These are phyloP conservation scores for Tenebrosternarchus preto DNA, from an alignment of 2,113 vertebrate genomes.

Conservation along the genomic window DNA sequence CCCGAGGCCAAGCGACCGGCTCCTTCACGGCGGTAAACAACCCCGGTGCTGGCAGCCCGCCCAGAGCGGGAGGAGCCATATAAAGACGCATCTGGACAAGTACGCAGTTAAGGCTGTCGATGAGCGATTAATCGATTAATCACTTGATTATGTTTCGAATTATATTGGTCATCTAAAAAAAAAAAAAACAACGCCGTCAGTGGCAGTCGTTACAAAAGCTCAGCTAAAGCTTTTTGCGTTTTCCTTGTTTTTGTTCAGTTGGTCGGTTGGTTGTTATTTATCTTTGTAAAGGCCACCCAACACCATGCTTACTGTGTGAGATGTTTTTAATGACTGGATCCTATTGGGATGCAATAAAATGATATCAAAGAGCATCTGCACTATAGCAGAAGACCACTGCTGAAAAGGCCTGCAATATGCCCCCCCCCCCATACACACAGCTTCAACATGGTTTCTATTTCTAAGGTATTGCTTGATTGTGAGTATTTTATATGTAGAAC, in stretches of 20 bases:
- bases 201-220: too few species aligned
- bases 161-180: too few species aligned
- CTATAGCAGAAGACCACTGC: too few species aligned
- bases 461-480: too few species aligned
- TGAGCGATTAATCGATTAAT: neutral
- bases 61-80: slow-evolving; percentile 17
- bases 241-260: too few species aligned
- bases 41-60: neutral
- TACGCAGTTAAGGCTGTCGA: neutral
- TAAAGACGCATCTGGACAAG: slow-evolving; percentile 36
- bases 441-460: too few species aligned
- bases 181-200: too few species aligned
- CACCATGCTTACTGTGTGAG: neutral
- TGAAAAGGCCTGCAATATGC: too few species aligned
- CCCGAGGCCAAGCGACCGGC: slow-evolving; percentile 18
- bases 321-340: neutral
- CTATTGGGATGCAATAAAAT: neutral
- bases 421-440: too few species aligned
- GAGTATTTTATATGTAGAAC: too few species aligned
- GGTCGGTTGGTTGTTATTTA: too few species aligned
- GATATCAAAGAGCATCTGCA: neutral
- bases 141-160: neutral
- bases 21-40: slow-evolving; percentile 35
- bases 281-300: neutral
- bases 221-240: too few species aligned